phyloP scores from a whole-genome alignment of 2,113 vertebrate species.

The Serinus canaria region DNA sequence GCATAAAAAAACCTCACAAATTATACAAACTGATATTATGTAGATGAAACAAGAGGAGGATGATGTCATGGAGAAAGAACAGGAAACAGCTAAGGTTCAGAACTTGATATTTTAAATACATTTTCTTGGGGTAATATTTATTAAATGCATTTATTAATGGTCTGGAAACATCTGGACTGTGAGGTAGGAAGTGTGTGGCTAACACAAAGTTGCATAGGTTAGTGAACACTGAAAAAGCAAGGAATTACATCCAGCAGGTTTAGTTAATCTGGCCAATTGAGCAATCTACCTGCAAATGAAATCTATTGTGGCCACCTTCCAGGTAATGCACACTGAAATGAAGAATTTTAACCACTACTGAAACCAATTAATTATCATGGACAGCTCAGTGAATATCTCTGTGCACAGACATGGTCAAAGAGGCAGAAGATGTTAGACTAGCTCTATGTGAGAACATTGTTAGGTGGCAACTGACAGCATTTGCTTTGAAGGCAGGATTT shows the following conservation, averaged over 20 bases:
- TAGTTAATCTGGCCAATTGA: not conserved
- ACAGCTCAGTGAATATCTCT: not conserved
- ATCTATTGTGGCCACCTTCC: not conserved
- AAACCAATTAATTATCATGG: not conserved
- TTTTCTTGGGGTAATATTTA: not conserved
- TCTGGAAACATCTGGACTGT: not conserved
- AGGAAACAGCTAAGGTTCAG: not conserved
- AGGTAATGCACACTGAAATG: not conserved
- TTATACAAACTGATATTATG: not conserved
- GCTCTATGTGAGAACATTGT: not conserved
- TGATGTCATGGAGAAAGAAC: not conserved
- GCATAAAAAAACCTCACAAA: not conserved
- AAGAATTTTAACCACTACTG: not conserved
- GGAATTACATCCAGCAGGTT: not conserved
- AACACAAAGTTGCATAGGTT: not conserved
- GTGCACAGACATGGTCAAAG: not conserved
- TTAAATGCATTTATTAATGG: not conserved
- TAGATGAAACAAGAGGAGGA: not conserved
- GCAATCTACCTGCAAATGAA: slow-evolving; percentile 4
- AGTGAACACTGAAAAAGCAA: not conserved
- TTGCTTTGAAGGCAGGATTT: not conserved
- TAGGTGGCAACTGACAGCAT: not conserved
- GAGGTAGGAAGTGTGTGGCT: not conserved
- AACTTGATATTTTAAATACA: not conserved
- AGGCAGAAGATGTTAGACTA: not conserved